Evolutionary conservation across 2,113 vertebrate species (phyloP), one percentile per base, ranked within the genome.

Genomic region (Anser brachyrhynchus): DNA sequence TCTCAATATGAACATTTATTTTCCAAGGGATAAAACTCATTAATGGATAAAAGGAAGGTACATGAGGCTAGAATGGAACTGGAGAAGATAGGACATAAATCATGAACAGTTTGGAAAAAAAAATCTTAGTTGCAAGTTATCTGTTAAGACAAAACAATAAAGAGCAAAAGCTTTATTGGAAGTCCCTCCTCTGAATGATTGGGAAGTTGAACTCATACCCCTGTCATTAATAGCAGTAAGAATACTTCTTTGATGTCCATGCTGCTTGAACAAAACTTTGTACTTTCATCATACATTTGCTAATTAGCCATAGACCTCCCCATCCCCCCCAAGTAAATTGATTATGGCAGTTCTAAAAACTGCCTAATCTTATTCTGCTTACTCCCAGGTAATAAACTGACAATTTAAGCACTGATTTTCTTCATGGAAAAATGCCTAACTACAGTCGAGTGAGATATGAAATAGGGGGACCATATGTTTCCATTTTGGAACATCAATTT

Each of bases 401-500:
- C 22, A 79, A 31, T 33, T 26, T 89, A 84, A 89, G 57, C 31
- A 76, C 8, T 65, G 20, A 33, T n/a, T n/a, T 49, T 17, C n/a
- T 83, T 86, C 31, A 41, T 44, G 57, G 51, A 76, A 83, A 58
- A 82, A 46, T 54, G 11, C 57, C 70, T 83, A 65, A 25, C 20
- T 35, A 70, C 20, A 49, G n/a, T 69, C 17, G 55, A 85, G 16
- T n/a, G 17, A 69, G 79, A 76, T 77, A 55, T 21, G 33, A 65
- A 88, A 83, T 43, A 64, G 44, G 37, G 61, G 28, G 28, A n/a
- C 35, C 17, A n/a, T 31, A 18, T 49, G 6, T 51, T 54, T 49
- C 79, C 49, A 49, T 70, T 93, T 87, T 95, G 46, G 87, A 95
- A 81, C 61, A 62, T 9, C 3, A 82, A n/a, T 85, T 70, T 87